Percentiles rank a stretch among this genome's conserved stretches.
These are phyloP conservation scores for Elephantulus edwardii DNA, from an alignment of 2,113 vertebrate species.

Conservation along the genomic window DNA sequence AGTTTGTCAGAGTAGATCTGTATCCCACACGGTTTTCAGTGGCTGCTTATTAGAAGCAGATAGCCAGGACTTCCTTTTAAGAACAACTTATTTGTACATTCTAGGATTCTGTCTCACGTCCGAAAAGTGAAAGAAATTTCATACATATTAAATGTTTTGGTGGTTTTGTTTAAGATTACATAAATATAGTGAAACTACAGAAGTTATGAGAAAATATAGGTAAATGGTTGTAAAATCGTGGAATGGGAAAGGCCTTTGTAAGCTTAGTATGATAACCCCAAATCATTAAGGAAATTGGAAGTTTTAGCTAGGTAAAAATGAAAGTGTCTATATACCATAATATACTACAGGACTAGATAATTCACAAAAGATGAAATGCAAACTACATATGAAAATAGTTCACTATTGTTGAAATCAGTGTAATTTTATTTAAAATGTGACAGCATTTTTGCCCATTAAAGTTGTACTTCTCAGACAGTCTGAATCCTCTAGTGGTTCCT, in stretches of 20 bases:
- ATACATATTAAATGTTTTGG: background rate
- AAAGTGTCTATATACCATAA: conserved; percentile 13
- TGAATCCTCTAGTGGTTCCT: no score
- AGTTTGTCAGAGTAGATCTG: background rate
- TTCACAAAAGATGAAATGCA: conserved; percentile 30
- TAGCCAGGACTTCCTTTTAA: background rate
- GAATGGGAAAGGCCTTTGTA: conserved; percentile 1
- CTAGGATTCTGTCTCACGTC: background rate
- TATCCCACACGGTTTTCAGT: background rate
- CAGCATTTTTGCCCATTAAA: background rate
- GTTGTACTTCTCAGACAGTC: no score
- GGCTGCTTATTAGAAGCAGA: background rate
- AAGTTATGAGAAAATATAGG: background rate
- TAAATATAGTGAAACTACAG: background rate
- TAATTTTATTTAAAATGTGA: conserved; percentile 6
- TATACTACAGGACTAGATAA: background rate
- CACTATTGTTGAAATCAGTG: background rate
- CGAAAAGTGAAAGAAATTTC: conserved; percentile 26
- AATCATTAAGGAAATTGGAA: background rate
- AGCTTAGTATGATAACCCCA: background rate
- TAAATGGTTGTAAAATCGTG: conserved; percentile 41
- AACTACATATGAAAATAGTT: background rate
- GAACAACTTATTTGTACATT: background rate
- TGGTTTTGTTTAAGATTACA: background rate
- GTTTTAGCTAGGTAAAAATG: background rate